Conservation (phyloP, 2,888 invertebrate species). For the Pyralis farinalis region DNA sequence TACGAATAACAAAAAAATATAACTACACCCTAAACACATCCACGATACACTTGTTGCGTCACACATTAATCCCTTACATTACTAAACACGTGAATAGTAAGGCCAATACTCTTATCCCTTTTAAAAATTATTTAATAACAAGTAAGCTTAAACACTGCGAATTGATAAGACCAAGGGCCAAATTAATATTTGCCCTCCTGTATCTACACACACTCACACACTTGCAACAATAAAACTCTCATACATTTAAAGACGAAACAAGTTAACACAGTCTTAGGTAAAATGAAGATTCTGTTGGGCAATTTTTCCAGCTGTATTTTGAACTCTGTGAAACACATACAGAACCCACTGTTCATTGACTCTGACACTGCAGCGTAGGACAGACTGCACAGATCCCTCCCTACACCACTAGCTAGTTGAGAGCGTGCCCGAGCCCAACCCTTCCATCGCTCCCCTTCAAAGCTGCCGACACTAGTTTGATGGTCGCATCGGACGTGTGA, state of each 20-base stretch:
- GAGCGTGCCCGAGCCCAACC: slow-evolving; percentile 30
- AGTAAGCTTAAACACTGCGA: too few species aligned
- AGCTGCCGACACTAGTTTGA: neutral
- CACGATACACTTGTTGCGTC: too few species aligned
- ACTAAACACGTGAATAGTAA: too few species aligned
- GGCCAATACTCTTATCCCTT: too few species aligned
- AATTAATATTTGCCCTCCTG: neutral
- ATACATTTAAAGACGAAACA: slow-evolving; percentile 18
- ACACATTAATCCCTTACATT: too few species aligned
- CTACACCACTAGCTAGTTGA: slow-evolving; percentile 46
- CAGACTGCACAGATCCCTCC: slow-evolving; percentile 53
- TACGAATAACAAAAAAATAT: too few species aligned
- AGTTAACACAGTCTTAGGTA: slow-evolving; percentile 13
- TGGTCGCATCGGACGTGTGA: neutral
- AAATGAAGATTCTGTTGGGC: slow-evolving; percentile 18
- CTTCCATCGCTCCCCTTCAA: slow-evolving; percentile 8
- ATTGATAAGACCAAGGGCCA: neutral
- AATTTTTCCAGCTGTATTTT: slow-evolving; percentile 11
- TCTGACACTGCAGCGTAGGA: slow-evolving; percentile 38
- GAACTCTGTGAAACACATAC: slow-evolving; percentile 26
- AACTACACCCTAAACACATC: too few species aligned
- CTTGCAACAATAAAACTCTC: slow-evolving; percentile 10
- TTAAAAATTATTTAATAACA: too few species aligned
- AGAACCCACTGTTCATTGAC: slow-evolving; percentile 50
- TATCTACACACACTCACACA: neutral